A percentile compares a stretch with the other conserved stretches of the same genome.
phyloP scores from a whole-genome alignment of 2,113 vertebrate genomes.

The Zosterops pallidus region DNA sequence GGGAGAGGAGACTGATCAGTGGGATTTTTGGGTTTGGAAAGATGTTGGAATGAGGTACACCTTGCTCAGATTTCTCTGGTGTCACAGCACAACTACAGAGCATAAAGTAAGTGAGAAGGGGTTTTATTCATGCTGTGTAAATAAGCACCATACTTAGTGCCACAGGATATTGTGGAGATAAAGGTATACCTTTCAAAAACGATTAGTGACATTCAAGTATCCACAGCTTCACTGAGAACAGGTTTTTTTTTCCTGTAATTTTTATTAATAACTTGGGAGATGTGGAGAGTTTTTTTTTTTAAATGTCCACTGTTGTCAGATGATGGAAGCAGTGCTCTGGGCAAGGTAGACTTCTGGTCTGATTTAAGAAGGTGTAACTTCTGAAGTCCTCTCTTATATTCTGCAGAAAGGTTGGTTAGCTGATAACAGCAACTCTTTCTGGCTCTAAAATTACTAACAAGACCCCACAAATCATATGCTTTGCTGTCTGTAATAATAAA shows the following conservation, averaged over 20 bases:
- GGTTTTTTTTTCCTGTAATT: not conserved
- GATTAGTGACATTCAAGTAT: not conserved
- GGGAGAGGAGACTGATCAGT: not conserved
- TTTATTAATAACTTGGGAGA: not conserved
- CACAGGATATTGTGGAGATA: not conserved
- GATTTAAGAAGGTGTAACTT: not conserved
- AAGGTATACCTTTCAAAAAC: not conserved
- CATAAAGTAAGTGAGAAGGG: not conserved
- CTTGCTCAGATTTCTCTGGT: not conserved
- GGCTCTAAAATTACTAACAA: not conserved
- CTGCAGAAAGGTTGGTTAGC: not conserved
- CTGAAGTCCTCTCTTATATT: not conserved
- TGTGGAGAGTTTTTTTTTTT: not conserved
- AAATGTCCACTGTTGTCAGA: not conserved
- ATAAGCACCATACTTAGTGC: not conserved
- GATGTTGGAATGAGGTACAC: not conserved
- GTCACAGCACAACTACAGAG: not conserved
- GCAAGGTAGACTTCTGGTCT: not conserved
- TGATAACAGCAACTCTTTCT: not conserved
- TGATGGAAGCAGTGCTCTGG: not conserved
- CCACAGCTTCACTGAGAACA: not conserved
- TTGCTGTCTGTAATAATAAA: not conserved
- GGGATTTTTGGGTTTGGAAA: not conserved
- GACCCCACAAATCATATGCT: not conserved
- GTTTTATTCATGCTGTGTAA: not conserved